These are phyloP conservation scores for Apus apus DNA, from an alignment of 2,113 vertebrate genomes.

Conservation along the genomic window DNA sequence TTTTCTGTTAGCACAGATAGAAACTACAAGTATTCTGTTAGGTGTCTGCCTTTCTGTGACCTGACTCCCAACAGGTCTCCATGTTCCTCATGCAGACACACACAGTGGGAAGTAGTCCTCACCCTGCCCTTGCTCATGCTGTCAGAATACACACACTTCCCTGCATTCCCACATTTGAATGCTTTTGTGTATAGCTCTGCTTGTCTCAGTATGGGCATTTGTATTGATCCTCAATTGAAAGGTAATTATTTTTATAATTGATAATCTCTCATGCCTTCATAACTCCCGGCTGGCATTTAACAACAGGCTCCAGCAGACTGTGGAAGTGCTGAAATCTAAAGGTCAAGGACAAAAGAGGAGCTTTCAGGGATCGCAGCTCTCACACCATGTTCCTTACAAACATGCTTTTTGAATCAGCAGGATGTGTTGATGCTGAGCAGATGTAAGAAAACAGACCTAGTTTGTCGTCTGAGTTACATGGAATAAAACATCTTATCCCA, in stretches of 20 bases:
- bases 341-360: slow-evolving; percentile 28
- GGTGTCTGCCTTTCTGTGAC: neutral
- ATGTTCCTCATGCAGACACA: neutral
- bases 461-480: neutral
- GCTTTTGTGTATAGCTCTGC: neutral
- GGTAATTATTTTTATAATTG: neutral
- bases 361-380: neutral
- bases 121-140: neutral
- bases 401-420: neutral
- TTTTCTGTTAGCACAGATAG: neutral
- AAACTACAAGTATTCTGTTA: neutral
- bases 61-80: neutral
- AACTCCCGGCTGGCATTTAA: slow-evolving; percentile 32
- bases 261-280: neutral
- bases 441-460: fast-evolving
- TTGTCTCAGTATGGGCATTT: neutral
- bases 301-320: neutral
- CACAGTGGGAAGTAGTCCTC: neutral
- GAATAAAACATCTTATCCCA: neutral
- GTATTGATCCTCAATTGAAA: slow-evolving; percentile 38
- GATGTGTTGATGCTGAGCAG: neutral
- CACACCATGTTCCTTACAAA: neutral
- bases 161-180: neutral
- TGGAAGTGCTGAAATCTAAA: slow-evolving; percentile 12
- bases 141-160: neutral